phyloP scores from a whole-genome alignment of 2,888 invertebrate species.

The Amphimallon solstitiale region DNA sequence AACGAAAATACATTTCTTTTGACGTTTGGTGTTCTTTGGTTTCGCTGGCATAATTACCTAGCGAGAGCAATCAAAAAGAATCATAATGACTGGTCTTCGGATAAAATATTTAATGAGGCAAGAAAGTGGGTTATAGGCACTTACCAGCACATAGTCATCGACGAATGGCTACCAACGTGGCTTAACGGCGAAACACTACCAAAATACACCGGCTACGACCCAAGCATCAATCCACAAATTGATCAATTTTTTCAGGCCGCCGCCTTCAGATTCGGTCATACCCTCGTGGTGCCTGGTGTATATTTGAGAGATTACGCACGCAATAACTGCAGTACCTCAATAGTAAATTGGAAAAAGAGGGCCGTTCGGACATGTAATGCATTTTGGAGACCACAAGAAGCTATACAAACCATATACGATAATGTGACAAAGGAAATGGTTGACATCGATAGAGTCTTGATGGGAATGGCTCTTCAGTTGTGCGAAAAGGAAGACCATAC shows the following conservation, averaged over 20 bases:
- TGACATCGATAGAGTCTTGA: slow-evolving; percentile 66
- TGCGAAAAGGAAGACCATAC: slow-evolving; percentile 67
- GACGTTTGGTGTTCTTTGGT: slow-evolving; percentile 67
- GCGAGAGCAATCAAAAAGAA: slow-evolving; percentile 58
- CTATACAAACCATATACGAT: slow-evolving; percentile 50
- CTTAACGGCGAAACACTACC: slow-evolving; percentile 51
- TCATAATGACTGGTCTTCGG: slow-evolving; percentile 62
- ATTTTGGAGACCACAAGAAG: slow-evolving; percentile 66
- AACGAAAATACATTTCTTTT: slow-evolving; percentile 68
- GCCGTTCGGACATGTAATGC: slow-evolving; percentile 66
- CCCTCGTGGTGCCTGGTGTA: slow-evolving; percentile 68
- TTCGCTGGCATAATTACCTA: slow-evolving; percentile 67
- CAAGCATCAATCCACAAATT: slow-evolving; percentile 68
- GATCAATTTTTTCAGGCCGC: slow-evolving; percentile 71
- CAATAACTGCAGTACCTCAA: slow-evolving; percentile 56
- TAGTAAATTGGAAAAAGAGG: slow-evolving; percentile 49
- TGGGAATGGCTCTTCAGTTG: slow-evolving; percentile 68
- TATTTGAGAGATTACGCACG: slow-evolving; percentile 63
- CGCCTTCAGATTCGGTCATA: slow-evolving; percentile 71
- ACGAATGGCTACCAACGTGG: slow-evolving; percentile 66
- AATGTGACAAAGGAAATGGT: slow-evolving; percentile 50
- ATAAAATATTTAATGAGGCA: slow-evolving; percentile 67
- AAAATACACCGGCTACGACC: slow-evolving; percentile 63
- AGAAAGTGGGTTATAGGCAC: slow-evolving; percentile 69
- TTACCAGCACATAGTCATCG: slow-evolving; percentile 64